Base-by-base conservation (phyloP, 2,888 invertebrate species). In the Osmoderma eremita region DNA sequence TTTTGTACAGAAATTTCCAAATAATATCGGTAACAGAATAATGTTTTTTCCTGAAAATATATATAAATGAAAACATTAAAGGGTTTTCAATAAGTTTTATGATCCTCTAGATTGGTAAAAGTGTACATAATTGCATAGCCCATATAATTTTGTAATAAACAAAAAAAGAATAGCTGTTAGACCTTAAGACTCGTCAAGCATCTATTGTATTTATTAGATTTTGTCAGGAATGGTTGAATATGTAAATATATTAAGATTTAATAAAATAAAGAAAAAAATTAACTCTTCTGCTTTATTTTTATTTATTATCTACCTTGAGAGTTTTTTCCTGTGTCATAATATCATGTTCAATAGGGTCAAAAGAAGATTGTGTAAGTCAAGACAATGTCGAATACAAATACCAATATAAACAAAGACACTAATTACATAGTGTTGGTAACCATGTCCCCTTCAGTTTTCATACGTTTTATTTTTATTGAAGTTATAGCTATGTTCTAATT, bases 101-200 rank as follows among this genome's bases (percentile, higher is more conserved):
- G 45, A 61, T 30, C 42, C 45, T 24, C 30, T 61, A 45, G 58
- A 61, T 15, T 15, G 45, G 45, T 61, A 61, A 61, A 45, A 24
- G 24, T 61, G 58, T 61, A 61, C 58, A 61, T 61, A 61, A 61
- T 61, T 61, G 45, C 58, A 61, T 61, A 61, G 58, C 30, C 58
- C 58, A 61, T 61, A 61, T 61, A 61, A 61, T 61, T 61, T 61
- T 61, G 58, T 61, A 61, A 61, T 61, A 61, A 61, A 61, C 58
- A 45, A 61, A 38, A 61, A 61, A 61, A 18, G 45, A 42, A 56
- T 61, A 61, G 58, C 45, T 61, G 58, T 61, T 61, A 61, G 58
- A 45, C 58, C 58, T 45, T 61, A 24, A 45, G 42, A 45, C 30
- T 61, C 45, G 50, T 63, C 49, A 63, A 63, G 63, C 63, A 39